These are phyloP conservation scores for Papilio elwesi DNA, from an alignment of 2,888 invertebrate genomes.

Conservation along the genomic window DNA sequence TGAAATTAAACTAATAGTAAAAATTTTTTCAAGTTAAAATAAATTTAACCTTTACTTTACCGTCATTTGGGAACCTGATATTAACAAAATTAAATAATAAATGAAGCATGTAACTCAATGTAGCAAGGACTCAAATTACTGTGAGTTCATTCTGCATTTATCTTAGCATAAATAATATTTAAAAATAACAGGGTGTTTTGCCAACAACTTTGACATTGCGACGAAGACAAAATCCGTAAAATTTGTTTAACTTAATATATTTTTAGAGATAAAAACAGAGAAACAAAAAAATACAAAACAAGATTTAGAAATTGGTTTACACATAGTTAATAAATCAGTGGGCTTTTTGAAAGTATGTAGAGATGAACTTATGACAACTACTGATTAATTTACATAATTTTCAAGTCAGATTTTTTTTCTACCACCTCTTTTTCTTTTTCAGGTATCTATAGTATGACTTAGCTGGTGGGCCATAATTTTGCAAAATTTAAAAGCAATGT, in stretches of 20 bases:
- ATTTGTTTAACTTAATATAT: constrained; percentile 33
- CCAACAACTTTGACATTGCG: too few species aligned
- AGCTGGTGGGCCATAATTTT: not conserved
- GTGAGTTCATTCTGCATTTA: too few species aligned
- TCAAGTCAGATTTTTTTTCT: not conserved
- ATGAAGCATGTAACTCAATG: too few species aligned
- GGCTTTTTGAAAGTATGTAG: constrained; percentile 19
- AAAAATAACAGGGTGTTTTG: too few species aligned
- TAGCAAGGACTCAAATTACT: too few species aligned
- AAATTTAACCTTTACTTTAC: too few species aligned
- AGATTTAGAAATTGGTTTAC: not conserved
- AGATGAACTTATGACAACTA: constrained; percentile 9
- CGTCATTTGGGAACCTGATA: too few species aligned
- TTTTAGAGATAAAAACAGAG: constrained; percentile 23
- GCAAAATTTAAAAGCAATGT: not conserved
- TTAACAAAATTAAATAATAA: too few species aligned
- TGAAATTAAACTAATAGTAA: too few species aligned
- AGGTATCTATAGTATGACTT: not conserved
- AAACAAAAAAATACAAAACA: constrained; percentile 24
- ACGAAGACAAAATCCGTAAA: too few species aligned
- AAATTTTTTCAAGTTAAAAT: too few species aligned
- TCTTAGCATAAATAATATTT: too few species aligned
- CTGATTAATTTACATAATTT: not conserved
- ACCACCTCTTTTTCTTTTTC: not conserved
- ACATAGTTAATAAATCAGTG: constrained; percentile 1